phyloP scores from a whole-genome alignment of 2,888 invertebrate species.

The Cistogaster globosa region DNA sequence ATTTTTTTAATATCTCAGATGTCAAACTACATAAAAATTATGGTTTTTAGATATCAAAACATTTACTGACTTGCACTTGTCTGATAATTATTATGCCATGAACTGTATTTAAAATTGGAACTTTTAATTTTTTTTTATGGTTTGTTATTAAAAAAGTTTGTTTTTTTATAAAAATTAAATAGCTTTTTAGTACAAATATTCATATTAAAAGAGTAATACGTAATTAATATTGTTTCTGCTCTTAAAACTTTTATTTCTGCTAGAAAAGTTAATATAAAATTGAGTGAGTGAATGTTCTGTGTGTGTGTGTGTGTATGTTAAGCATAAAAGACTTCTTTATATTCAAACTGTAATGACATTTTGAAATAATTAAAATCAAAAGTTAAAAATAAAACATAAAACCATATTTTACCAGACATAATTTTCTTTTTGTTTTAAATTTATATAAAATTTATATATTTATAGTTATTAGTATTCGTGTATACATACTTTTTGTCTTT shows the following conservation, averaged over 20 bases:
- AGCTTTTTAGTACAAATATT: background rate
- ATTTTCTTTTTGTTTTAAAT: no score
- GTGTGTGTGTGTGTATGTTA: constrained; percentile 36
- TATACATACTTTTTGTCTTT: constrained; percentile 30
- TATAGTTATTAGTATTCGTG: constrained; percentile 22
- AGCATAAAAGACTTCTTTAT: constrained; percentile 51
- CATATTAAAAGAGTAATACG: constrained; percentile 1
- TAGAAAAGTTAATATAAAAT: constrained; percentile 48
- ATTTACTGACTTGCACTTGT: no score
- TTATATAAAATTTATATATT: constrained; percentile 14
- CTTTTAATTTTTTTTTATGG: constrained; percentile 2
- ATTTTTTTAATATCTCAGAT: no score
- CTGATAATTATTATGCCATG: no score
- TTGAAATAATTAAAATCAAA: constrained; percentile 45
- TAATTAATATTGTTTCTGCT: background rate
- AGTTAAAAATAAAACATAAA: constrained; percentile 21
- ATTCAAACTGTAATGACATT: constrained; percentile 57
- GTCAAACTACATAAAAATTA: no score
- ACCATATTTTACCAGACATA: constrained; percentile 18
- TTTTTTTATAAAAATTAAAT: constrained; percentile 2
- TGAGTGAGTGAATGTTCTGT: constrained; percentile 35
- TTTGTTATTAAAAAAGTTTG: background rate
- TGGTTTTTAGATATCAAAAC: no score
- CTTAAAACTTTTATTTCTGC: constrained; percentile 25
- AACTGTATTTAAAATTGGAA: constrained; percentile 7